Conservation (phyloP, 2,888 invertebrate species). For the Drymonia ruficornis region DNA sequence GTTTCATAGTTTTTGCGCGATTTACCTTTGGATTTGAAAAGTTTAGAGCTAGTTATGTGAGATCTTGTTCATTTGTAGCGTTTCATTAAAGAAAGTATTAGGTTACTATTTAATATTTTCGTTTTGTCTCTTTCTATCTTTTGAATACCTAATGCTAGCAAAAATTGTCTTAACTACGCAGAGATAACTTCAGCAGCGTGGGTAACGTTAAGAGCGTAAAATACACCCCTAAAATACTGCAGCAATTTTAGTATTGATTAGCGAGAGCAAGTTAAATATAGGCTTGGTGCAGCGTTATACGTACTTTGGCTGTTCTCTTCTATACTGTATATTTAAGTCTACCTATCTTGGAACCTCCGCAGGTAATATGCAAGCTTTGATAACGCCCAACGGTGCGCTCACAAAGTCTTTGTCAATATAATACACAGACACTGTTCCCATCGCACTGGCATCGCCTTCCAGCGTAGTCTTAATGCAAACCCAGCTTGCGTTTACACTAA, state of each 20-base stretch:
- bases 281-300: background rate
- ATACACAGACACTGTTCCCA: conserved; percentile 22
- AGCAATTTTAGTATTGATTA: no score
- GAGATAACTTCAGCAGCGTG: no score
- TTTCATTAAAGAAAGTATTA: no score
- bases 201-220: no score
- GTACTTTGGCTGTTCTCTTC: conserved; percentile 16
- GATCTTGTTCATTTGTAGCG: no score
- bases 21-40: background rate
- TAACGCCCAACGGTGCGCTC: conserved; percentile 24
- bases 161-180: no score
- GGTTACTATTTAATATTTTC: no score
- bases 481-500: conserved; percentile 4
- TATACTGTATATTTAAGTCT: conserved; percentile 1
- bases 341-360: background rate
- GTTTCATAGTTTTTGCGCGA: conserved; percentile 12
- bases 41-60: background rate
- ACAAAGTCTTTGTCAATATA: conserved; percentile 29
- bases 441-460: conserved; percentile 7
- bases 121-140: no score
- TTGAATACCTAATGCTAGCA: no score
- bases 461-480: conserved; percentile 11
- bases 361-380: conserved; percentile 20
- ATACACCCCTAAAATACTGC: no score
- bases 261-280: no score